These are phyloP conservation scores for Drepana arcuata DNA, from an alignment of 1,140 invertebrate species.

Conservation along the genomic window DNA sequence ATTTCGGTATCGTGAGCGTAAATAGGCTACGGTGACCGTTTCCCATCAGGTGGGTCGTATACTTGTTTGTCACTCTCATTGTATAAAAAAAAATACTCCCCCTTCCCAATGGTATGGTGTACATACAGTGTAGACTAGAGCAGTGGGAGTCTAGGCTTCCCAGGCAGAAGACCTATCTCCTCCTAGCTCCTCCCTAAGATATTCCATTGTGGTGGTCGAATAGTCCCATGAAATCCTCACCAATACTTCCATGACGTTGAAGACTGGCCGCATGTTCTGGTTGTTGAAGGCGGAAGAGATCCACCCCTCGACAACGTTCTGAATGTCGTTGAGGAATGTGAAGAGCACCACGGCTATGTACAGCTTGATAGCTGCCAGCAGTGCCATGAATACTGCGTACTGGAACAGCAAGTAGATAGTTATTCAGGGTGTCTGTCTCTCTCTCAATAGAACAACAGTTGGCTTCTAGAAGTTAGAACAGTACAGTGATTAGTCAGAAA, in stretches of 20 bases:
- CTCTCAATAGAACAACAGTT: too few relatives aligned
- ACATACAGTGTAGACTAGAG: too few relatives aligned
- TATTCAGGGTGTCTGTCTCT: too few relatives aligned
- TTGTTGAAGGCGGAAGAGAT: conserved; percentile 15
- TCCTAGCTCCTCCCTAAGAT: not conserved
- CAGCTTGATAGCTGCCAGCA: conserved; percentile 27
- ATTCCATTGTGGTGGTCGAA: not conserved
- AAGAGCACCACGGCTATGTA: conserved; percentile 29
- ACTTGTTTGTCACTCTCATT: not conserved
- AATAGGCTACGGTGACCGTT: too few relatives aligned
- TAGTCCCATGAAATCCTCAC: conserved; percentile 13
- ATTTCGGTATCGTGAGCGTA: too few relatives aligned
- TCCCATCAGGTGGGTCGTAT: not conserved
- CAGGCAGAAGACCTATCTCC: too few relatives aligned
- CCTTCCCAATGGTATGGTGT: too few relatives aligned
- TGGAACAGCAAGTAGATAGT: conserved; percentile 8
- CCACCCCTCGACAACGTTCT: conserved; percentile 16
- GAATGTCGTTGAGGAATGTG: conserved; percentile 7
- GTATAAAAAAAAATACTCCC: not conserved
- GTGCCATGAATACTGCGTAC: conserved; percentile 24
- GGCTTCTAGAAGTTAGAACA: not conserved
- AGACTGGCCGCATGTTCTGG: conserved; percentile 9
- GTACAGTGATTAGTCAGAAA: not conserved
- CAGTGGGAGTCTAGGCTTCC: too few relatives aligned
- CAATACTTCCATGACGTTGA: conserved; percentile 17